These are phyloP conservation scores for Macrotis lagotis DNA, from an alignment of 2,113 vertebrate genomes.

Conservation along the genomic window DNA sequence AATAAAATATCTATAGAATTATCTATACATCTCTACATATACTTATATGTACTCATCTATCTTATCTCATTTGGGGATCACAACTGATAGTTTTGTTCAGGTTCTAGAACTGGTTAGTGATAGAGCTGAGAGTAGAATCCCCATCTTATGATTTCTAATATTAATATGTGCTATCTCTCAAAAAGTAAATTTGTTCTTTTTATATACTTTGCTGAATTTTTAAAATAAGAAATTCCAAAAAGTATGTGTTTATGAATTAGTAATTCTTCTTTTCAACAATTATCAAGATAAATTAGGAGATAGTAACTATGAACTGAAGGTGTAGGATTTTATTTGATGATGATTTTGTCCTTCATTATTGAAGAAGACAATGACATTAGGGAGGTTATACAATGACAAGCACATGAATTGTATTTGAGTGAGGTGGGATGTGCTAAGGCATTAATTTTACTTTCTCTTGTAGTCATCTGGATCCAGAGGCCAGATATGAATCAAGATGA, in stretches of 20 bases:
- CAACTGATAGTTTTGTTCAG: not conserved
- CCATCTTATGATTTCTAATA: not conserved
- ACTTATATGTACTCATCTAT: not conserved
- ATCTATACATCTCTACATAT: not conserved
- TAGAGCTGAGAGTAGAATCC: not conserved
- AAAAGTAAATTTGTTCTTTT: not conserved
- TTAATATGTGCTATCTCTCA: not conserved
- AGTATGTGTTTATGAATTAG: not conserved
- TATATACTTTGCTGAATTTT: not conserved
- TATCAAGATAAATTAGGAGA: not conserved
- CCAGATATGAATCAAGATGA: too few species aligned
- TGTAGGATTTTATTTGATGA: conserved; percentile 4
- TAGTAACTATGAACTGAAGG: conserved; percentile 19
- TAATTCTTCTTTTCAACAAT: not conserved
- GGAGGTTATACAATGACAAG: too few species aligned
- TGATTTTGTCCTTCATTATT: too few species aligned
- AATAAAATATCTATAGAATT: not conserved
- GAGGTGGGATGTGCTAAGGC: too few species aligned
- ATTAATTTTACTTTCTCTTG: too few species aligned
- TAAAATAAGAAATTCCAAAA: not conserved
- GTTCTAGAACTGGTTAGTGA: not conserved
- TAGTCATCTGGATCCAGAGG: too few species aligned
- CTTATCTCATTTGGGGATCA: not conserved
- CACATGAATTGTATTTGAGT: too few species aligned
- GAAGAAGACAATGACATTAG: too few species aligned